phyloP scores from a whole-genome alignment of 2,888 invertebrate species.

The Ecliptopera silaceata region DNA sequence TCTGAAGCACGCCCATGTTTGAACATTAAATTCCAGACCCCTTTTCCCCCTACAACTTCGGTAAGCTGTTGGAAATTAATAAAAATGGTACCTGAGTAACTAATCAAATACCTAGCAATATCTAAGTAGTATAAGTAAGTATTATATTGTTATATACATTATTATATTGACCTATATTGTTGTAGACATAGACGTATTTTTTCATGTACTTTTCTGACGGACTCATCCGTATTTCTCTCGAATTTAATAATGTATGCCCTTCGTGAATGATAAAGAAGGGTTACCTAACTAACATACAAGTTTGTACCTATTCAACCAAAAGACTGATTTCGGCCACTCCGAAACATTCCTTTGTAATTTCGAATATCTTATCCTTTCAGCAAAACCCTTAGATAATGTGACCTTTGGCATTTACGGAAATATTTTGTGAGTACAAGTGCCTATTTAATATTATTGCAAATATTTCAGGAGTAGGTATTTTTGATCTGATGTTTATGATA shows the following conservation, averaged over 20 bases:
- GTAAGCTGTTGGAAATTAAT: constrained; percentile 22
- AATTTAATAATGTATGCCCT: constrained; percentile 31
- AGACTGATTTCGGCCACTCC: constrained; percentile 49
- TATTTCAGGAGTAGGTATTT: neutral
- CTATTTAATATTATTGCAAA: constrained; percentile 4
- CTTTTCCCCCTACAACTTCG: too few species aligned
- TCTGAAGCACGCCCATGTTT: constrained; percentile 37
- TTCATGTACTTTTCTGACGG: neutral
- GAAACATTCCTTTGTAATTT: constrained; percentile 38
- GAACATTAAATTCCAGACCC: constrained; percentile 36
- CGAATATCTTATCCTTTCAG: constrained; percentile 31
- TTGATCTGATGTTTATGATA: neutral
- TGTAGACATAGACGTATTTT: neutral
- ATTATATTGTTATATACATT: neutral
- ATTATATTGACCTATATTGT: neutral
- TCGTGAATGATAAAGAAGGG: constrained; percentile 46
- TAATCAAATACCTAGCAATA: too few species aligned
- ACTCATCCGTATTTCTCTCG: constrained; percentile 15
- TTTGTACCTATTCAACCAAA: constrained; percentile 44
- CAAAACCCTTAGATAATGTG: constrained; percentile 24
- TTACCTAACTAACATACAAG: constrained; percentile 38
- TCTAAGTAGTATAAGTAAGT: too few species aligned
- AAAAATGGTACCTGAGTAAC: constrained; percentile 17
- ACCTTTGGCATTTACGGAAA: constrained; percentile 21
- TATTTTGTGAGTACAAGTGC: neutral